Conservation (phyloP, 2,888 invertebrate genomes). For the Hydraecia micacea region DNA sequence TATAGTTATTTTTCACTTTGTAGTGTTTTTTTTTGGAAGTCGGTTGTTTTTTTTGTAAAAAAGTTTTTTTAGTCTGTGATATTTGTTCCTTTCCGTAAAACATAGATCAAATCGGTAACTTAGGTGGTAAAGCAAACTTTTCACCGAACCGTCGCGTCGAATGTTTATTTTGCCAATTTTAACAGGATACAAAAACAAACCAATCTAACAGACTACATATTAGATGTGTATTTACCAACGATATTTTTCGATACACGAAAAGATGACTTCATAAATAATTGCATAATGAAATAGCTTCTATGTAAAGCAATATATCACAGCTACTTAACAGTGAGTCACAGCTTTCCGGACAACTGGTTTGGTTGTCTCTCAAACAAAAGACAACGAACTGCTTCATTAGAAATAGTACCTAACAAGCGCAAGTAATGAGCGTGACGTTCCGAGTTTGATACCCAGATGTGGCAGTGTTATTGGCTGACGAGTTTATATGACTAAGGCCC, state of each 20-base stretch:
- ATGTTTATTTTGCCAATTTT: background rate
- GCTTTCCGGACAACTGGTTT: constrained; percentile 9
- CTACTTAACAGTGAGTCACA: constrained; percentile 29
- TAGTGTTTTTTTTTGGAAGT: too few relatives aligned
- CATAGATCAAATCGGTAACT: background rate
- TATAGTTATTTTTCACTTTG: too few relatives aligned
- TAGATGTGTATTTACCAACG: background rate
- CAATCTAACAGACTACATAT: background rate
- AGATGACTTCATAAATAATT: background rate
- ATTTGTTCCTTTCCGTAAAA: background rate
- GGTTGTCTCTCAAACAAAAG: constrained; percentile 27
- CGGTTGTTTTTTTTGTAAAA: too few relatives aligned
- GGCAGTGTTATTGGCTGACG: constrained; percentile 4
- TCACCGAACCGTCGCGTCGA: background rate
- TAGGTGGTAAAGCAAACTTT: background rate
- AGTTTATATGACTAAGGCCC: background rate
- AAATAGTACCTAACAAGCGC: background rate
- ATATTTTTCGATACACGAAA: background rate
- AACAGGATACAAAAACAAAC: background rate
- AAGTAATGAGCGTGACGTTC: constrained; percentile 7
- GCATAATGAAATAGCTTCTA: constrained; percentile 3
- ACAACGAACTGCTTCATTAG: constrained; percentile 17
- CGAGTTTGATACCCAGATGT: constrained; percentile 12
- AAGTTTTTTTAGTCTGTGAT: too few relatives aligned
- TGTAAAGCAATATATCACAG: background rate